Conservation (phyloP, 2,113 vertebrate species). For the Tretioscincus oriximinensis region DNA sequence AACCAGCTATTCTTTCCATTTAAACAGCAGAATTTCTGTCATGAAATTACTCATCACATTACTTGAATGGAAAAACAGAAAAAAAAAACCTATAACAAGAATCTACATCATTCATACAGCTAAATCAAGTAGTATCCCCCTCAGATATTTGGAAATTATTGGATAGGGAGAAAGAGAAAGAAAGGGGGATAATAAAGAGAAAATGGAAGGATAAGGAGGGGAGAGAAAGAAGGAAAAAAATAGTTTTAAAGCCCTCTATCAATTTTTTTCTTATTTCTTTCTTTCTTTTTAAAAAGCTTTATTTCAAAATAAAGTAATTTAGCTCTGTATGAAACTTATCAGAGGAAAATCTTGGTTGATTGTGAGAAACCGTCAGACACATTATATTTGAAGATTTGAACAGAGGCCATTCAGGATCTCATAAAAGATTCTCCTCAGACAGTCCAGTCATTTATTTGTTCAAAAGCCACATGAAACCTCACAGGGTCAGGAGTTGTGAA, state of each 20-base stretch:
- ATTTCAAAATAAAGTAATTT: conserved; percentile 29
- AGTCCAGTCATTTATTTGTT: conserved; percentile 45
- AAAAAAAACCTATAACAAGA: conserved; percentile 54
- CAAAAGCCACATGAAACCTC: conserved; percentile 26
- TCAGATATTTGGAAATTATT: conserved; percentile 43
- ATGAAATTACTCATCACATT: background rate
- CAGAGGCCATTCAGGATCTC: conserved; percentile 12
- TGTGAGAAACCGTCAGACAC: conserved; percentile 44
- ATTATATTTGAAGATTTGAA: conserved; percentile 38
- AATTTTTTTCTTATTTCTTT: no score
- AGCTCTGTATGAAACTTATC: conserved; percentile 37
- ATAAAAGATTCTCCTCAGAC: conserved; percentile 34
- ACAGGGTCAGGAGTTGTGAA: conserved; percentile 41
- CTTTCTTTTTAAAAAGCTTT: background rate
- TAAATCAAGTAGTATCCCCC: conserved; percentile 34
- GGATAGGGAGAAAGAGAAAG: background rate
- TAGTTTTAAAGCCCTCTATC: no score
- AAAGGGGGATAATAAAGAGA: conserved; percentile 7
- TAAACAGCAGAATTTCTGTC: conserved; percentile 35
- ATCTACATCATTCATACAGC: conserved; percentile 48
- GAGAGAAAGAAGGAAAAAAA: background rate
- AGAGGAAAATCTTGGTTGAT: conserved; percentile 35
- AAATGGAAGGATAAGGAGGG: conserved; percentile 27
- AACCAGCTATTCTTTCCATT: conserved; percentile 44
- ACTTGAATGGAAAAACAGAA: background rate